These are phyloP conservation scores for Halisarca cf. caerulea DNA, from an alignment of 37 sponge, comb jelly and placozoan genomes.

Conservation along the genomic window DNA sequence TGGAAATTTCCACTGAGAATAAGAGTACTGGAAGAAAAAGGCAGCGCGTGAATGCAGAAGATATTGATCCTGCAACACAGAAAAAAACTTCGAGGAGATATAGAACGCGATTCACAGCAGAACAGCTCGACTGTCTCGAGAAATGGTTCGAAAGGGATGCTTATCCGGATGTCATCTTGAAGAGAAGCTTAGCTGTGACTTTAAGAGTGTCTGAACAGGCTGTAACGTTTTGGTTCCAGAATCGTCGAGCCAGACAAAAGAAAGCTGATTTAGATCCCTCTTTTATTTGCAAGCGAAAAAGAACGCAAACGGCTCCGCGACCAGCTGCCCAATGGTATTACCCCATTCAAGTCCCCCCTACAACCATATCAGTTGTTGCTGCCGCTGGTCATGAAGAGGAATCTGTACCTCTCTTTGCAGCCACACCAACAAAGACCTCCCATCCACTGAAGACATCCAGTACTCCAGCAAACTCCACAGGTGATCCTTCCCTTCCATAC, in stretches of 20 bases:
- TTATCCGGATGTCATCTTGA: slow-evolving; percentile 21
- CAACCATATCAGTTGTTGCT: too few species aligned
- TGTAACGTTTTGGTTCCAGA: slow-evolving; percentile 12
- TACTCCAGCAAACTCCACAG: too few species aligned
- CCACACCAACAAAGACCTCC: too few species aligned
- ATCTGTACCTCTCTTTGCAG: too few species aligned
- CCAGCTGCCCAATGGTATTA: slow-evolving; percentile 3
- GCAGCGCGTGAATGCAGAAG: not conserved
- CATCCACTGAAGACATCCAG: too few species aligned
- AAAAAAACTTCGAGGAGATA: slow-evolving; percentile 7
- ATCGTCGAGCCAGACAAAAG: not conserved
- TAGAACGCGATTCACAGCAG: slow-evolving; percentile 18
- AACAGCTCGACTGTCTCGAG: slow-evolving; percentile 28
- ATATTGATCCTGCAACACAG: not conserved
- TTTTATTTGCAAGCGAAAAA: too few species aligned
- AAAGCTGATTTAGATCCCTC: not conserved
- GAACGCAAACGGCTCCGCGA: too few species aligned
- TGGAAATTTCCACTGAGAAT: too few species aligned
- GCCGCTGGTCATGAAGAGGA: too few species aligned
- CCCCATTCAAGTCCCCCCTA: not conserved
- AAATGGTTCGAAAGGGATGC: not conserved
- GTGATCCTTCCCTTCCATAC: too few species aligned
- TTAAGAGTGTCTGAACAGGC: not conserved
- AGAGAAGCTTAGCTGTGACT: not conserved
- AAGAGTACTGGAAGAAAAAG: not conserved